These are phyloP conservation scores for Papilio polyxenes DNA, from an alignment of 1,140 invertebrate species.

Conservation along the genomic window DNA sequence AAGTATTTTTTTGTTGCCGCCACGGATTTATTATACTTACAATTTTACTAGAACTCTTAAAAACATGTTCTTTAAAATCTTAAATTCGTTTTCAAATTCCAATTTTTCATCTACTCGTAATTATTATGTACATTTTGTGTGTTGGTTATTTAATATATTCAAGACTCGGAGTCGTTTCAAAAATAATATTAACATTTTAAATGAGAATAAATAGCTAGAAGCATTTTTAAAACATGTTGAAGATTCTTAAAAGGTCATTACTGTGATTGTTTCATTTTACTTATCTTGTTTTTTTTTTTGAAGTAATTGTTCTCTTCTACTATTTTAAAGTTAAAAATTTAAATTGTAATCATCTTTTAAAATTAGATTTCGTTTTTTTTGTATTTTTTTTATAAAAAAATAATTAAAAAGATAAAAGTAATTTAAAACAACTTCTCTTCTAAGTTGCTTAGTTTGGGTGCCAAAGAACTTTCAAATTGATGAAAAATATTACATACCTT, in stretches of 20 bases:
- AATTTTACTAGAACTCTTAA: too few species aligned
- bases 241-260: background rate
- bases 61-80: background rate
- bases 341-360: background rate
- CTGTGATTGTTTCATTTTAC: slow-evolving; percentile 10
- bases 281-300: background rate
- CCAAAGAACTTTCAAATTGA: background rate
- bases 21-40: too few species aligned
- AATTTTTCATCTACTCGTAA: background rate
- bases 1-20: too few species aligned
- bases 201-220: slow-evolving; percentile 6
- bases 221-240: background rate
- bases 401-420: background rate
- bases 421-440: background rate
- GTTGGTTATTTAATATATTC: slow-evolving; percentile 4
- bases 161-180: background rate
- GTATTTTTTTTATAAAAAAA: too few species aligned
- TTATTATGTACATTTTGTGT: background rate
- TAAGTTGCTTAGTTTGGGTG: background rate
- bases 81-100: background rate
- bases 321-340: background rate
- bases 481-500: background rate
- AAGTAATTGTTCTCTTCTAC: background rate
- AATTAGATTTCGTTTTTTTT: background rate
- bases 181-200: slow-evolving; percentile 9